Percentiles rank a stretch among this genome's conserved stretches.
These are phyloP conservation scores for Oryzias melastigma DNA, from an alignment of 2,113 vertebrate species.

Conservation along the genomic window DNA sequence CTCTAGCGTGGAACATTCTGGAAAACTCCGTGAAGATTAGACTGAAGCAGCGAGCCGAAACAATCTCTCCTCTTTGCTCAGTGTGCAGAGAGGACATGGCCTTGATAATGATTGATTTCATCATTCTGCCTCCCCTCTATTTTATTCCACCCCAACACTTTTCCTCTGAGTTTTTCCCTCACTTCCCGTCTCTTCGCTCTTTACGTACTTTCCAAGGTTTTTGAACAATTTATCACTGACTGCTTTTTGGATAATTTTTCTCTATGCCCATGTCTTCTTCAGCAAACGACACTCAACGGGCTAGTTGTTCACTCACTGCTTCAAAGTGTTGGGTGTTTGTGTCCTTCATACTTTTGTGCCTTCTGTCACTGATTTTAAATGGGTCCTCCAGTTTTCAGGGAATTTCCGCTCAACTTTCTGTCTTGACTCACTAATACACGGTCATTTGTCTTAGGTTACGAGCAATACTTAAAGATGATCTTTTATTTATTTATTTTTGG, in stretches of 20 bases:
- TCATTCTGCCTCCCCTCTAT: background rate
- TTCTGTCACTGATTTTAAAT: constrained; percentile 4
- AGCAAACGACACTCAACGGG: constrained; percentile 13
- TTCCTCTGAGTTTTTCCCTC: constrained; percentile 1
- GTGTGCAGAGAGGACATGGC: constrained; percentile 40
- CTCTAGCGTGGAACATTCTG: constrained; percentile 25
- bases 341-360: constrained; percentile 15
- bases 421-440: too few species aligned
- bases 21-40: constrained; percentile 3
- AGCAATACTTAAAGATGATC: too few species aligned
- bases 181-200: constrained; percentile 19
- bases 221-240: constrained; percentile 10
- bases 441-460: too few species aligned
- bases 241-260: constrained; percentile 23
- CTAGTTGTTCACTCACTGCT: constrained; percentile 7
- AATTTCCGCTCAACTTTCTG: too few species aligned
- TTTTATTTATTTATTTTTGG: too few species aligned
- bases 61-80: constrained; percentile 17
- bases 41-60: constrained; percentile 31
- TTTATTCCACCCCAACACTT: background rate
- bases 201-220: constrained; percentile 28
- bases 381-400: background rate
- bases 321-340: background rate
- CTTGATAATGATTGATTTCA: constrained; percentile 54
- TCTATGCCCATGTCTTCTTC: background rate